phyloP scores from a whole-genome alignment of 2,888 invertebrate species.

The Apamea anceps region DNA sequence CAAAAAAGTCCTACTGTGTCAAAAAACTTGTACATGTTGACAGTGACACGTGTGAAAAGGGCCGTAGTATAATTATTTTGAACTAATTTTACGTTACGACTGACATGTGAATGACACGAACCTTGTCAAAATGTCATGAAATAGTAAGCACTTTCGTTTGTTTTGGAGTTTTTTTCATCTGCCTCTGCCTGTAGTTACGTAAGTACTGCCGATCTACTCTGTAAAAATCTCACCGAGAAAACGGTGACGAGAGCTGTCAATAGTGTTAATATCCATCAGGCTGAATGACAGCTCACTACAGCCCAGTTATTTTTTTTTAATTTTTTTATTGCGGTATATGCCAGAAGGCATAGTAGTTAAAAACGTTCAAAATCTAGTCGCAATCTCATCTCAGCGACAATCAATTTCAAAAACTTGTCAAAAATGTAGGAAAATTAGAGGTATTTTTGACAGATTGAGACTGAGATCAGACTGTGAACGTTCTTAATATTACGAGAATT shows the following conservation, averaged over 20 bases:
- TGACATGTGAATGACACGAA: slow-evolving; percentile 18
- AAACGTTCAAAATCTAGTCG: too few relatives aligned
- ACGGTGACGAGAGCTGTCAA: background rate
- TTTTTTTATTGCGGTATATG: background rate
- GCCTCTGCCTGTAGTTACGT: too few relatives aligned
- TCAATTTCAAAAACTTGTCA: too few relatives aligned
- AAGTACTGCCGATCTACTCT: background rate
- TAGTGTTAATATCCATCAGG: background rate
- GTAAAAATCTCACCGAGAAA: background rate
- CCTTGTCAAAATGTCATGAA: background rate
- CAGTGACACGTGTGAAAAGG: slow-evolving; percentile 44
- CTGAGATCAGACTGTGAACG: too few relatives aligned
- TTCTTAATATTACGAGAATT: too few relatives aligned
- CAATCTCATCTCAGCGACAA: too few relatives aligned
- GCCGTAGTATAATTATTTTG: slow-evolving; percentile 36
- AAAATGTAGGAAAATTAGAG: too few relatives aligned
- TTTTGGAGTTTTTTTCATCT: slow-evolving; percentile 1
- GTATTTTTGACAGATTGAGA: too few relatives aligned
- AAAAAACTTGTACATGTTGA: slow-evolving; percentile 42
- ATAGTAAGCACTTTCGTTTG: background rate
- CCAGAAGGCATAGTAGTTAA: too few relatives aligned
- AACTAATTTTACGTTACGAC: slow-evolving; percentile 29
- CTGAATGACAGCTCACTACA: background rate
- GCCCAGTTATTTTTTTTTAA: background rate
- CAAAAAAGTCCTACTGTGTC: slow-evolving; percentile 38